Conservation (phyloP, 2,113 vertebrate species). For the Phrynocephalus versicolor region DNA sequence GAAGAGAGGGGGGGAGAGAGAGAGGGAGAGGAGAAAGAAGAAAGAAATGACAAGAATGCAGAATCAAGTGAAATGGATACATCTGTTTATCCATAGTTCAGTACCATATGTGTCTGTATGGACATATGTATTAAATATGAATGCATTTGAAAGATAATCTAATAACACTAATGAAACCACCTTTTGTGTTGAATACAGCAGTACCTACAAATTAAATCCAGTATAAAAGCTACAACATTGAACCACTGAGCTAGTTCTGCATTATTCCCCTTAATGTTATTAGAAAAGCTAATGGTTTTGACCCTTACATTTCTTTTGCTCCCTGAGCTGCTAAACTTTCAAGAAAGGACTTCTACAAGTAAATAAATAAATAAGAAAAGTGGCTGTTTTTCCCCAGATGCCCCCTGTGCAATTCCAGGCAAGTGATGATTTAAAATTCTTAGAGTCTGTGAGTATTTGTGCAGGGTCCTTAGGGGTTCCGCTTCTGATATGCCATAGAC, state of each 20-base stretch:
- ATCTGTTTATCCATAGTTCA: not conserved
- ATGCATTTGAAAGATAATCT: not conserved
- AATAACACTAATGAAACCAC: not conserved
- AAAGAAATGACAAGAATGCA: too few species aligned
- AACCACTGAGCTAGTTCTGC: conserved; percentile 16
- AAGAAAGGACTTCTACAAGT: conserved; percentile 17
- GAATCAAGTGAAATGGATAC: too few species aligned
- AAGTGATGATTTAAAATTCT: conserved; percentile 58
- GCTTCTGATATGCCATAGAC: not conserved
- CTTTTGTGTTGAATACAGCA: not conserved
- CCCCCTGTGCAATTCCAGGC: not conserved
- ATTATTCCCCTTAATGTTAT: conserved; percentile 19
- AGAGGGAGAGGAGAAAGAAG: too few species aligned
- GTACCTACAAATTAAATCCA: not conserved
- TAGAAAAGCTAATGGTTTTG: conserved; percentile 6
- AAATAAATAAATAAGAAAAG: conserved; percentile 44
- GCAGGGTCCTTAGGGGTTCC: conserved; percentile 32
- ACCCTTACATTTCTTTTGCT: conserved; percentile 27
- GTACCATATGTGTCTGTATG: not conserved
- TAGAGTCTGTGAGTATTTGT: conserved; percentile 28
- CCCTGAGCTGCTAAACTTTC: conserved; percentile 43
- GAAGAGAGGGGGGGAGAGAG: too few species aligned
- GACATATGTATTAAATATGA: not conserved
- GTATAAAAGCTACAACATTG: conserved; percentile 6
- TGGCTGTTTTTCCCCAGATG: conserved; percentile 36